phyloP scores from a whole-genome alignment of 1,140 invertebrate genomes.

The Pogonognathellus flavescens region DNA sequence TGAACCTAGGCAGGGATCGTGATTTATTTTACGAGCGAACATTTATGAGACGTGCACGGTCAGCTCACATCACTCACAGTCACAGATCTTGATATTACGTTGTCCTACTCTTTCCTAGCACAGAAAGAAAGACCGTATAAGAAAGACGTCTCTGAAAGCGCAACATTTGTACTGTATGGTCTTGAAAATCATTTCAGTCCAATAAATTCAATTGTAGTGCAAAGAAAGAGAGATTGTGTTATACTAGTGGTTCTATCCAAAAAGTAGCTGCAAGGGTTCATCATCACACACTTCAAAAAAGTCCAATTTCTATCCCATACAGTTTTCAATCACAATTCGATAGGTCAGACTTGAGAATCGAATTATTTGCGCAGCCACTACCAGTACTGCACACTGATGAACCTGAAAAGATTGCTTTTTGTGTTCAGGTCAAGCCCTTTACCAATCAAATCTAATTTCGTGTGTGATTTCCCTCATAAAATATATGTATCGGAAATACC shows the following conservation, averaged over 20 bases:
- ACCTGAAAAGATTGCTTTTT: no score
- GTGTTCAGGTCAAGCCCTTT: no score
- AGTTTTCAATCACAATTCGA: conserved; percentile 29
- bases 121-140: background rate
- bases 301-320: background rate
- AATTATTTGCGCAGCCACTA: no score
- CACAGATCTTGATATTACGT: background rate
- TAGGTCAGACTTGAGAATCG: no score
- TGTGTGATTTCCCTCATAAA: no score
- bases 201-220: conserved; percentile 34
- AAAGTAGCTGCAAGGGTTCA: background rate
- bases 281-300: background rate
- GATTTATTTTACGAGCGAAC: conserved; percentile 44
- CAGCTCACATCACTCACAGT: conserved; percentile 26
- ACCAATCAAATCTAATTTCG: no score
- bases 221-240: conserved; percentile 33
- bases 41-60: conserved; percentile 49
- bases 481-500: no score
- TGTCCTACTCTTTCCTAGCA: background rate
- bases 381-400: no score
- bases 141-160: background rate
- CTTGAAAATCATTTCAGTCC: conserved; percentile 37
- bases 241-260: background rate
- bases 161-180: background rate
- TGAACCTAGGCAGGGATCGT: conserved; percentile 17